These are phyloP conservation scores for Troides oblongomaculatus DNA, from an alignment of 2,888 invertebrate genomes.

Conservation along the genomic window DNA sequence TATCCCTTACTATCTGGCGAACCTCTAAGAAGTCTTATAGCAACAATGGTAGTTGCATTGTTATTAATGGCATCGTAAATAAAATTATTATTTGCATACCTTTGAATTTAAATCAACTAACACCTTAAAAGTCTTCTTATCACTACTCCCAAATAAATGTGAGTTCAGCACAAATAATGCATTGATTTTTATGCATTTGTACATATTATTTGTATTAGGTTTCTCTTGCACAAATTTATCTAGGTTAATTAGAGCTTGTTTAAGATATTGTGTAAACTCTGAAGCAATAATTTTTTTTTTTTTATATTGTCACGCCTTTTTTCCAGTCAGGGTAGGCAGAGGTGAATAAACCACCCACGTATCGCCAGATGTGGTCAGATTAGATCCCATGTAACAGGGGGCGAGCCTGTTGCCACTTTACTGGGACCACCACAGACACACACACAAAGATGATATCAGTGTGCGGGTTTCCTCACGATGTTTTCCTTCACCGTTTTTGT, in stretches of 20 bases:
- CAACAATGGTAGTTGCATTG: background rate
- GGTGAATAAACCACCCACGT: no score
- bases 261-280: conserved; percentile 85
- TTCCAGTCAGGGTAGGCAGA: no score
- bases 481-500: no score
- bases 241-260: conserved; percentile 80
- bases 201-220: conserved; percentile 76
- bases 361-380: no score
- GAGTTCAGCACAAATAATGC: conserved; percentile 84
- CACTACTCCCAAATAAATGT: conserved; percentile 87
- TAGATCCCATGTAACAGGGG: no score
- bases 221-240: conserved; percentile 77
- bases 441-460: no score
- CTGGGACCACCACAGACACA: no score
- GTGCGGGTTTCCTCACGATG: no score
- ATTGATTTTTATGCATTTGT: conserved; percentile 84
- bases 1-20: no score
- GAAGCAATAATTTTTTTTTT: conserved; percentile 54
- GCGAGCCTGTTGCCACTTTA: no score
- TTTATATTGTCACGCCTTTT: no score
- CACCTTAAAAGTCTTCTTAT: conserved; percentile 87
- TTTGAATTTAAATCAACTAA: conserved; percentile 89
- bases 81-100: conserved; percentile 55
- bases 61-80: background rate
- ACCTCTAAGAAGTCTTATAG: no score